Base-by-base conservation (phyloP, 2,113 vertebrate genomes). In the Mobula birostris region DNA sequence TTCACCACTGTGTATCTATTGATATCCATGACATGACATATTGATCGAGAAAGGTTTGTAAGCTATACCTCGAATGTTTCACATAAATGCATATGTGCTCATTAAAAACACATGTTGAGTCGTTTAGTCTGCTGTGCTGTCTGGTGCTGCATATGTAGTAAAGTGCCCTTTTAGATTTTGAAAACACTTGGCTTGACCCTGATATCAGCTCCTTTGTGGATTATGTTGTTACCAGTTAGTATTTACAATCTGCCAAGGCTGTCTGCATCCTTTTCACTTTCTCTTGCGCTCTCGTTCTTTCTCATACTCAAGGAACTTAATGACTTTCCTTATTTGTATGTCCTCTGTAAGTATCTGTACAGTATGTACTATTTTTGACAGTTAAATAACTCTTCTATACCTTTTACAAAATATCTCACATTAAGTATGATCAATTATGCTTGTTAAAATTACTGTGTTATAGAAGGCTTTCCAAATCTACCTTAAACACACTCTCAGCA, bases 1-100 rank as follows among this genome's bases (percentile, higher is more conserved):
- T 68, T 90, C 85, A 90, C 61, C 63, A 90, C 63, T 61, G 32
- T 66, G 29, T 12, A 66, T 32, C 85, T 90, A 66, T 90, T 63
- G 61, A 63, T 90, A 58, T 68, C 12, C 12, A 12, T 90, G 61
- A 90, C 61, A 66, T 90, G 85, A 66, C 61, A 66, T 90, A 90
- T 90, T 66, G 85, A 90, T 90, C 68, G 85, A 90, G 63, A 90
- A 90, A 90, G 29, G 29, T 90, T 90, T 90, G 85, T 90, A 90
- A 66, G 85, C 58, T 90, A 87, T 87, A 87, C 83, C 27, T 56
- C 27, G 9, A 90, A 63, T 90, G 85, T 66, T 61, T 66, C 85
- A 90, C 85, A 90, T 90, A 27, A 68, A 90, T 90, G 61, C 85
- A 66, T 66, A 68, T 32, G 85, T 66, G 61, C 61, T 90, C 61